These are phyloP conservation scores for Melierax canorus DNA, from an alignment of 2,113 vertebrate genomes.

Conservation along the genomic window DNA sequence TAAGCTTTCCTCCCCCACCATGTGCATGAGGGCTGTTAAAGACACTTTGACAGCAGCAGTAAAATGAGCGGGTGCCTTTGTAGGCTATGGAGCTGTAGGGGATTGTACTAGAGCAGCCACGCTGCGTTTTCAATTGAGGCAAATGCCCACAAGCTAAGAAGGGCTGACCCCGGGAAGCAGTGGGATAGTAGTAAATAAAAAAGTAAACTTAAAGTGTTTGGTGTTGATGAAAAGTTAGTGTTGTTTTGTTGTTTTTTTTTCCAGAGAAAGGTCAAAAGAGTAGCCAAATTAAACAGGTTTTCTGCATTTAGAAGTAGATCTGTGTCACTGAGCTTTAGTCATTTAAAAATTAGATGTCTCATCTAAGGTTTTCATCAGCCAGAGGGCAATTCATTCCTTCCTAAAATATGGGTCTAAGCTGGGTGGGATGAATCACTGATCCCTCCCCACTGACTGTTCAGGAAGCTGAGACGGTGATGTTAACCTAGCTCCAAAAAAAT, in stretches of 20 bases:
- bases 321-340: slow-evolving; percentile 33
- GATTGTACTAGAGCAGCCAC: not conserved
- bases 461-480: slow-evolving; percentile 27
- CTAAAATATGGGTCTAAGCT: slow-evolving; percentile 1
- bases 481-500: not conserved
- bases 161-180: not conserved
- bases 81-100: not conserved
- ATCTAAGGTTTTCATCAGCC: slow-evolving; percentile 12
- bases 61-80: not conserved
- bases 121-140: not conserved
- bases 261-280: not conserved
- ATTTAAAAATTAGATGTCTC: slow-evolving; percentile 7
- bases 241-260: not conserved
- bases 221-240: not conserved
- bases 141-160: not conserved
- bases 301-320: not conserved
- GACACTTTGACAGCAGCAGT: not conserved
- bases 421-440: slow-evolving; percentile 30
- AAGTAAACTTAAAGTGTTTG: not conserved
- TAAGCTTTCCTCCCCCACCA: not conserved
- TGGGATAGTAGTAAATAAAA: not conserved
- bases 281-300: slow-evolving; percentile 10
- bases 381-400: not conserved
- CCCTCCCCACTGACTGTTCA: slow-evolving; percentile 26
- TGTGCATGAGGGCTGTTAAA: not conserved